Percentiles rank a stretch among this genome's conserved stretches.
phyloP scores from a whole-genome alignment of 2,888 invertebrate genomes.

The Slavum lentiscoides region DNA sequence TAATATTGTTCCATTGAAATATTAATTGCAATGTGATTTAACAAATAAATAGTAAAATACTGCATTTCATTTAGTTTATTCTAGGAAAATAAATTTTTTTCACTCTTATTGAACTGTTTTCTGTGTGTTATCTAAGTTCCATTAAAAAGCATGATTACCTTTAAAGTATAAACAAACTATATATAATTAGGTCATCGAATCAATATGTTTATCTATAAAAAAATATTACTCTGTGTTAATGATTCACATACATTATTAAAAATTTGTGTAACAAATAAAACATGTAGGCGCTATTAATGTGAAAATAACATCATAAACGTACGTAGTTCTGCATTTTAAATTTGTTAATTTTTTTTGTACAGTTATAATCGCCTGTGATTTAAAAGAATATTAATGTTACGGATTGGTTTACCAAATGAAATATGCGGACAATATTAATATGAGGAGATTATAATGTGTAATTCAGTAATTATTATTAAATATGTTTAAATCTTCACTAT shows the following conservation, averaged over 20 bases:
- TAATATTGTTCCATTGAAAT: no score
- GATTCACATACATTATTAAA: no score
- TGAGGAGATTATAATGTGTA: slow-evolving; percentile 12
- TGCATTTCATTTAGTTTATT: no score
- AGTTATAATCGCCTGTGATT: neutral
- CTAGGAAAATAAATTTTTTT: neutral
- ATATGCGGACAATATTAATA: slow-evolving; percentile 18
- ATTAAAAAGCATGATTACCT: neutral
- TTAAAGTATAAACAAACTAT: neutral
- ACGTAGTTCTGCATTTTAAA: neutral
- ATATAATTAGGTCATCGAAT: neutral
- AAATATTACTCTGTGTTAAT: neutral
- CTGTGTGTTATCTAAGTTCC: neutral
- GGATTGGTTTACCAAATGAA: slow-evolving; percentile 47
- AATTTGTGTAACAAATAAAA: slow-evolving; percentile 5
- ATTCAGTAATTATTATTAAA: neutral
- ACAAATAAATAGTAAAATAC: no score
- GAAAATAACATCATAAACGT: neutral
- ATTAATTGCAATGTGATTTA: no score
- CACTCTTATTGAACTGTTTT: neutral
- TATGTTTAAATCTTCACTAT: neutral
- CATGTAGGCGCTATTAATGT: neutral
- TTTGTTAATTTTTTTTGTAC: neutral
- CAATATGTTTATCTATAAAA: neutral
- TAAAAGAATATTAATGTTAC: slow-evolving; percentile 31